Evolutionary conservation across 2,888 invertebrate species (phyloP).

Genomic region (Meganola albula): DNA sequence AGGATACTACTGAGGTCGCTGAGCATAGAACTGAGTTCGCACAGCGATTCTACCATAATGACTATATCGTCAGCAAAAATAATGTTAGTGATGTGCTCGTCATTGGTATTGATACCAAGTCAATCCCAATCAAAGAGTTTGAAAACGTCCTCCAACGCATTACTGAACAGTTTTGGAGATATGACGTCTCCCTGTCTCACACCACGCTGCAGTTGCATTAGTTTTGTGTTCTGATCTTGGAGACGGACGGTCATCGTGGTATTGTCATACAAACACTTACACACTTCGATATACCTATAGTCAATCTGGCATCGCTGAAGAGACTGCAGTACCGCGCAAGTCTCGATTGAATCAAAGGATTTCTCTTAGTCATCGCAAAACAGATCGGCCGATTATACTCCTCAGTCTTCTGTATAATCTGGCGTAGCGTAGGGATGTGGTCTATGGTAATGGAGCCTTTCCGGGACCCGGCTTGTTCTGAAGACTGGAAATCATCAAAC

Average conservation of each 20-base stretch:
- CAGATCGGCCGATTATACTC: conserved; percentile 1
- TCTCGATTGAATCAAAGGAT: neutral
- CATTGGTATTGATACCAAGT: too few species aligned
- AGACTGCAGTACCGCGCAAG: neutral
- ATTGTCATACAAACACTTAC: conserved; percentile 1
- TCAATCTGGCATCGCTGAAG: neutral
- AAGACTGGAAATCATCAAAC: conserved; percentile 13
- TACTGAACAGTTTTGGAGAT: too few species aligned
- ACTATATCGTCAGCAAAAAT: too few species aligned
- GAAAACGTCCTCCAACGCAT: too few species aligned
- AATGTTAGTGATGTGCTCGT: too few species aligned
- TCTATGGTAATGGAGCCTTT: conserved; percentile 13
- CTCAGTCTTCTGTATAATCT: conserved; percentile 12
- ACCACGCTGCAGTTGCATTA: conserved; percentile 1
- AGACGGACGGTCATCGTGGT: neutral
- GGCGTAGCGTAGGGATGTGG: conserved; percentile 7
- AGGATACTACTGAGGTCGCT: too few species aligned
- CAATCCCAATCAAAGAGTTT: too few species aligned
- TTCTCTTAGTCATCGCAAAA: conserved; percentile 1
- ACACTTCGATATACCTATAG: neutral
- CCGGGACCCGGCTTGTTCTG: conserved; percentile 16
- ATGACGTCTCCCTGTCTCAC: conserved; percentile 6
- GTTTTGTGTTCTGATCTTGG: neutral
- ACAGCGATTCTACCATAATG: too few species aligned
- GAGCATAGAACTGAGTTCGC: too few species aligned